Percentiles rank a stretch among this genome's conserved stretches.
These are phyloP conservation scores for Meandrusa payeni DNA, from an alignment of 2,888 invertebrate species.

Conservation along the genomic window DNA sequence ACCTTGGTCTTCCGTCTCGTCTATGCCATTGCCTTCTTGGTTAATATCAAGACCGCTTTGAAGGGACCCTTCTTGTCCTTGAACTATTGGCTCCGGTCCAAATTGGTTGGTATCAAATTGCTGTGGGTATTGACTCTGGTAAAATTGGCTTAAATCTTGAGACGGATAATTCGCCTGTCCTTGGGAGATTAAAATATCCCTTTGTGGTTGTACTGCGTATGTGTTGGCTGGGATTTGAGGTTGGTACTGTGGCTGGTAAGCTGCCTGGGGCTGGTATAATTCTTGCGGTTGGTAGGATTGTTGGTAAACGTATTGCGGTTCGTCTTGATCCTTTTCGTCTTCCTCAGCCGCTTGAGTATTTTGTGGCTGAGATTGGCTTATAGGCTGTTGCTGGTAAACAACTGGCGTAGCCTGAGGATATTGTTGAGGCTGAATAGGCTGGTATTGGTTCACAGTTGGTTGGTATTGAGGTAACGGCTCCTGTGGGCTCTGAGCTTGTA, in stretches of 20 bases:
- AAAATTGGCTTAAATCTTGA: slow-evolving; percentile 34
- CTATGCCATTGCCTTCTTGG: slow-evolving; percentile 62
- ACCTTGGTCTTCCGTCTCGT: slow-evolving; percentile 44
- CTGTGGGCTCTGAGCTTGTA: slow-evolving; percentile 25
- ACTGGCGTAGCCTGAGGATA: slow-evolving; percentile 30
- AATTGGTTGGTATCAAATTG: slow-evolving; percentile 28
- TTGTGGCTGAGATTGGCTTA: slow-evolving; percentile 23
- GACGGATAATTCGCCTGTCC: slow-evolving; percentile 39
- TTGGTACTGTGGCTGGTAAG: slow-evolving; percentile 22
- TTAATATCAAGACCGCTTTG: slow-evolving; percentile 65
- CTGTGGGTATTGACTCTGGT: slow-evolving; percentile 31
- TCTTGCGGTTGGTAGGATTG: slow-evolving; percentile 34
- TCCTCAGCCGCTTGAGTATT: slow-evolving; percentile 20
- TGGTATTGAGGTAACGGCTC: slow-evolving; percentile 27
- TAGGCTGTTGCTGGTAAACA: slow-evolving; percentile 33
- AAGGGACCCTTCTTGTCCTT: slow-evolving; percentile 33
- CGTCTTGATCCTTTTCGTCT: slow-evolving; percentile 24
- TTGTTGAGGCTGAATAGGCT: slow-evolving; percentile 33
- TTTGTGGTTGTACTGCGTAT: slow-evolving; percentile 30
- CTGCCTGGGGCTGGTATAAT: slow-evolving; percentile 27
- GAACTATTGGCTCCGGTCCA: slow-evolving; percentile 26
- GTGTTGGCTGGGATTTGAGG: slow-evolving; percentile 28
- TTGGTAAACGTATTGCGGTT: slow-evolving; percentile 33
- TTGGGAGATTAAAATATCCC: slow-evolving; percentile 31
- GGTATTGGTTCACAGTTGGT: slow-evolving; percentile 34